Conservation (phyloP, 2,113 vertebrate species). For the Cathartes aura region DNA sequence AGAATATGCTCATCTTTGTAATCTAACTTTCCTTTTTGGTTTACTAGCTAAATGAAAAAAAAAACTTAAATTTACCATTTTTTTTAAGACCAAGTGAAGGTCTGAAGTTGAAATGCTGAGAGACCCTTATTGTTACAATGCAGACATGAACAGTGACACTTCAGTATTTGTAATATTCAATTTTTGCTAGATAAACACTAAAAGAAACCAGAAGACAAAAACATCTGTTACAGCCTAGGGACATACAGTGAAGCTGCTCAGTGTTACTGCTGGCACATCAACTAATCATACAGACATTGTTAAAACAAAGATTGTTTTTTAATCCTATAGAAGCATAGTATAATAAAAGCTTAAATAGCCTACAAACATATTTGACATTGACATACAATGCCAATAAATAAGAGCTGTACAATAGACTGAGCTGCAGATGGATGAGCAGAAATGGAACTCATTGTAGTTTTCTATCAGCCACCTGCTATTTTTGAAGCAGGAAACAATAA, state of each 20-base stretch:
- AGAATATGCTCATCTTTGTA: not conserved
- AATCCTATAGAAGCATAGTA: slow-evolving; percentile 41
- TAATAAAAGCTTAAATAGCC: slow-evolving; percentile 65
- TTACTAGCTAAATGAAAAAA: not conserved
- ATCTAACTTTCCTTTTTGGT: not conserved
- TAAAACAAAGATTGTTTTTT: slow-evolving; percentile 63
- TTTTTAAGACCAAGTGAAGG: not conserved
- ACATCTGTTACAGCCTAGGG: slow-evolving; percentile 40
- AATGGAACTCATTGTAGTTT: not conserved
- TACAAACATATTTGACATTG: slow-evolving; percentile 44
- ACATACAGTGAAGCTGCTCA: slow-evolving; percentile 30
- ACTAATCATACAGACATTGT: slow-evolving; percentile 47
- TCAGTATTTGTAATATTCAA: slow-evolving; percentile 48
- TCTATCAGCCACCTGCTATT: slow-evolving; percentile 6
- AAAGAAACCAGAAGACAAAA: slow-evolving; percentile 48
- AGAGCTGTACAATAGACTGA: not conserved
- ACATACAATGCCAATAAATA: slow-evolving; percentile 46
- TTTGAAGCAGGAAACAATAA: slow-evolving; percentile 30
- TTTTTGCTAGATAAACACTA: slow-evolving; percentile 49
- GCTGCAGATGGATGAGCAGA: not conserved
- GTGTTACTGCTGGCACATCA: slow-evolving; percentile 1
- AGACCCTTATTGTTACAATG: not conserved
- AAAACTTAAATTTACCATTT: not conserved
- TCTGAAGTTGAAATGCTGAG: not conserved
- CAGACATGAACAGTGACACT: not conserved